phyloP scores from a whole-genome alignment of 2,888 invertebrate species.

The Napeogenes sylphis region DNA sequence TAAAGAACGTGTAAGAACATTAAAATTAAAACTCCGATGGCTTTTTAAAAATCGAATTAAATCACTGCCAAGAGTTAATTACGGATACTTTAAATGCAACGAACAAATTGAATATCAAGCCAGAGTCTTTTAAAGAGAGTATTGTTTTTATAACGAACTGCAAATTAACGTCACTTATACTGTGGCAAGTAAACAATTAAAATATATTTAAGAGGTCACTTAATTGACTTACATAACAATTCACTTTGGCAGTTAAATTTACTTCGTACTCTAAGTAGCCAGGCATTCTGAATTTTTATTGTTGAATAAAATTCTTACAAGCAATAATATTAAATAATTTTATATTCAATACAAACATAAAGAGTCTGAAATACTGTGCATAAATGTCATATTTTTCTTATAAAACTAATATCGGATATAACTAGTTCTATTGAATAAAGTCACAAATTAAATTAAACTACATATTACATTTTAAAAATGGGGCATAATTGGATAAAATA shows the following conservation, averaged over 20 bases:
- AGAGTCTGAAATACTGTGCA: not conserved
- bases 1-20: not conserved
- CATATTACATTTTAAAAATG: not conserved
- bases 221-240: conserved; percentile 32
- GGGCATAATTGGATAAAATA: conserved; percentile 19
- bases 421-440: not conserved
- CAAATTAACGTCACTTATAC: conserved; percentile 56
- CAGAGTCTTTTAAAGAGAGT: not conserved
- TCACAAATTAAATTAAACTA: not conserved
- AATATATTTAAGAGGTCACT: conserved; percentile 33
- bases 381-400: conserved; percentile 1
- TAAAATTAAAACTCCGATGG: not conserved
- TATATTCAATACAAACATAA: not conserved
- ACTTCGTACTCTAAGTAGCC: conserved; percentile 14
- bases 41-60: not conserved
- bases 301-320: not conserved
- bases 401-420: not conserved
- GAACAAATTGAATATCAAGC: conserved; percentile 9
- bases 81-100: not conserved
- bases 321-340: not conserved
- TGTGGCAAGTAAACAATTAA: conserved; percentile 19
- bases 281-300: conserved; percentile 30
- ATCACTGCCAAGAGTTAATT: not conserved
- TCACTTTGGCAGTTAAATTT: conserved; percentile 28
- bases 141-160: conserved; percentile 26